Conservation (phyloP, 2,888 invertebrate genomes). For the Epinotia demarniana region DNA sequence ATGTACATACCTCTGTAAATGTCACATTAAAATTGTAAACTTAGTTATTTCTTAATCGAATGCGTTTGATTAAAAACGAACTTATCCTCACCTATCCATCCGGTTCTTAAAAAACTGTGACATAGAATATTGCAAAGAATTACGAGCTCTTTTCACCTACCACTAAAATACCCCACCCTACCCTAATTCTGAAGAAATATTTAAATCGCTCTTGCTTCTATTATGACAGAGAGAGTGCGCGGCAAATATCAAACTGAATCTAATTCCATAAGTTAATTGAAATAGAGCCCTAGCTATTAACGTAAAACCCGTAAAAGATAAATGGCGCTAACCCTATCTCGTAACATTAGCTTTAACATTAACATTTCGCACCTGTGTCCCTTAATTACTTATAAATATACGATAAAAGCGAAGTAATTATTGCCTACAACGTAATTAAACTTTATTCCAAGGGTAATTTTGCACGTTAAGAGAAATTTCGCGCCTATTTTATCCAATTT, state of each 20-base stretch:
- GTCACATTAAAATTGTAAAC: too few species aligned
- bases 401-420: slow-evolving; percentile 23
- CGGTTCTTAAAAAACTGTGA: too few species aligned
- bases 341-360: slow-evolving; percentile 27
- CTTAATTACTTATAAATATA: slow-evolving; percentile 33
- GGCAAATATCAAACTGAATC: neutral
- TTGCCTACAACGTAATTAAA: slow-evolving; percentile 22
- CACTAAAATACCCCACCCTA: too few species aligned
- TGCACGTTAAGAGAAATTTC: neutral
- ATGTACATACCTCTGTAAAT: too few species aligned
- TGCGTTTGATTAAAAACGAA: too few species aligned
- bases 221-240: neutral
- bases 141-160: too few species aligned
- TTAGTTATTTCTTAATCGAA: too few species aligned
- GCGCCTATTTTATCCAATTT: neutral
- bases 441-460: slow-evolving; percentile 7
- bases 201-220: too few species aligned
- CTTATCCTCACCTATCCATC: too few species aligned
- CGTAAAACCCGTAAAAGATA: slow-evolving; percentile 25
- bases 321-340: slow-evolving; percentile 21
- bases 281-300: slow-evolving; percentile 22
- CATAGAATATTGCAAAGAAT: too few species aligned
- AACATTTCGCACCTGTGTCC: slow-evolving; percentile 29
- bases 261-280: neutral
- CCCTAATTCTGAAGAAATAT: too few species aligned